Conservation (phyloP, 2,113 vertebrate genomes). For the Hymenochirus boettgeri region DNA sequence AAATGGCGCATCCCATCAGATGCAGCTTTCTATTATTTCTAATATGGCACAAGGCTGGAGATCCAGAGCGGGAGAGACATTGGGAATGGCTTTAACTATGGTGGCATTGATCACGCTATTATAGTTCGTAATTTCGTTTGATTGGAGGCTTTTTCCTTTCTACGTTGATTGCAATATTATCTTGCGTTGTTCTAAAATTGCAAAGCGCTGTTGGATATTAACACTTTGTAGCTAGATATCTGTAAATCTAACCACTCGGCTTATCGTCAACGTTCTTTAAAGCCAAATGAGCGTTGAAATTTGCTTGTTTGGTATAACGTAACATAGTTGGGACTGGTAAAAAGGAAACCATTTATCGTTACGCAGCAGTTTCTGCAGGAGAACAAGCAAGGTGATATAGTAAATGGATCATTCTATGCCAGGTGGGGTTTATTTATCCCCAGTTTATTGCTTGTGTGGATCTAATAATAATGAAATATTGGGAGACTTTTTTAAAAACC, state of each 20-base stretch:
- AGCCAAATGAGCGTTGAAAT: background rate
- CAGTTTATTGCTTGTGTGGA: too few relatives aligned
- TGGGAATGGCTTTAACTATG: background rate
- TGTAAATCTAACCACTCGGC: background rate
- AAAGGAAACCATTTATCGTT: too few relatives aligned
- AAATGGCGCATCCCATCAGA: constrained; percentile 64
- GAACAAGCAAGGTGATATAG: too few relatives aligned
- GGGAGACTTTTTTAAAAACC: too few relatives aligned
- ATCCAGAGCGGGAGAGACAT: background rate
- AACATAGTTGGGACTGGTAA: too few relatives aligned
- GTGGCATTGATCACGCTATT: constrained; percentile 4
- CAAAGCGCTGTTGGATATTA: background rate
- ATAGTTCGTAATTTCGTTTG: constrained; percentile 13
- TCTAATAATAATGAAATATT: too few relatives aligned
- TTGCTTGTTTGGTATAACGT: too few relatives aligned
- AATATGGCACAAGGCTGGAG: constrained; percentile 50
- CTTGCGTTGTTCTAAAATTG: constrained; percentile 2
- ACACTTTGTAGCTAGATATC: background rate
- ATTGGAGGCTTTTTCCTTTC: constrained; percentile 11
- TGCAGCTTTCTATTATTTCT: constrained; percentile 60
- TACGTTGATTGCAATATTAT: constrained; percentile 10
- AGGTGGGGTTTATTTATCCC: too few relatives aligned
- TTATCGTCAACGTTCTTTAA: background rate
- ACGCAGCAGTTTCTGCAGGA: too few relatives aligned
- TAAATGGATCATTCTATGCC: too few relatives aligned